phyloP scores from a whole-genome alignment of 2,888 invertebrate genomes.

The Andrena praecox region DNA sequence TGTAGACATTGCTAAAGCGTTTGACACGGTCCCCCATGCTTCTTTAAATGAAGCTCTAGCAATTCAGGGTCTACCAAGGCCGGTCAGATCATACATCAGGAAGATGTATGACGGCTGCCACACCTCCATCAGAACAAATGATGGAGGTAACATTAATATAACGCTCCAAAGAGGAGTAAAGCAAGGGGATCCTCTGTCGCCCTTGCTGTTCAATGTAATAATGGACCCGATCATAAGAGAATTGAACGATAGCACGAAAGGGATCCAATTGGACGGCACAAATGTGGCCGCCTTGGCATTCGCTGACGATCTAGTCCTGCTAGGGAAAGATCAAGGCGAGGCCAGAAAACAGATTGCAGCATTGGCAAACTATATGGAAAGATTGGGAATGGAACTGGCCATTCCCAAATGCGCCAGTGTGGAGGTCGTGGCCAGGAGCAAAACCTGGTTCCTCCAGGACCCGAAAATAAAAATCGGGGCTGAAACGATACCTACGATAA shows the following conservation, averaged over 20 bases:
- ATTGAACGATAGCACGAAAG: neutral
- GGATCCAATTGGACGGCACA: neutral
- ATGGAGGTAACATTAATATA: conserved; percentile 57
- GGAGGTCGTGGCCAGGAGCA: neutral
- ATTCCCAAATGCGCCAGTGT: conserved; percentile 43
- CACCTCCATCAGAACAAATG: neutral
- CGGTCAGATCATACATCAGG: rapidly evolving
- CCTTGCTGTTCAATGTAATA: conserved; percentile 43
- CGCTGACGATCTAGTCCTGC: conserved; percentile 63
- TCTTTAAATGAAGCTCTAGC: rapidly evolving
- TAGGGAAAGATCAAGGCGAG: neutral
- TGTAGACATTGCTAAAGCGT: too few relatives aligned
- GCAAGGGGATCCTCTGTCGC: conserved; percentile 84
- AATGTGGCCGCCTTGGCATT: conserved; percentile 43
- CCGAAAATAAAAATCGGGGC: neutral
- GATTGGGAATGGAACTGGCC: conserved; percentile 50
- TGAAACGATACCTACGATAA: neutral
- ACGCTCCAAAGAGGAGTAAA: conserved; percentile 81
- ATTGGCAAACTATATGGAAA: rapidly evolving
- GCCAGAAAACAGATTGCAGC: conserved; percentile 29
- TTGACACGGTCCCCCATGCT: too few relatives aligned
- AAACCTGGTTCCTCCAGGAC: conserved; percentile 40
- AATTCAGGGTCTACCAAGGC: neutral
- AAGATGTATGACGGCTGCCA: neutral
- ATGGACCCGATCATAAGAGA: neutral